Conservation (phyloP, 1,140 invertebrate genomes). For the Berghia stephanieae region DNA sequence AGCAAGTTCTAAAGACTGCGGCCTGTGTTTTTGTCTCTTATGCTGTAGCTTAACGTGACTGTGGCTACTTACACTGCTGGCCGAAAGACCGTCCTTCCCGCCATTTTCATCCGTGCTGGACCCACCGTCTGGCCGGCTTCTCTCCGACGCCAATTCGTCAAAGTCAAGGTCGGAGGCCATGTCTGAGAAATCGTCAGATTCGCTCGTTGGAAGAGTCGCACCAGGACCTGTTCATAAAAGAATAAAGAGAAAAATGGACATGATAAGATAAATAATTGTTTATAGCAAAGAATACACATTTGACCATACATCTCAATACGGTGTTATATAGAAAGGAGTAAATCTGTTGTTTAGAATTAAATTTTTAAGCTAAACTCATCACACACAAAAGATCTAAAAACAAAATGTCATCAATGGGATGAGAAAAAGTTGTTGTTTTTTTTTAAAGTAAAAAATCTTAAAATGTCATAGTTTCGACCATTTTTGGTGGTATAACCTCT, state of each 20-base stretch:
- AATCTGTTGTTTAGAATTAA: too few species aligned
- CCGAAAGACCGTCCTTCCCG: constrained; percentile 29
- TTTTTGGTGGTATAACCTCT: too few species aligned
- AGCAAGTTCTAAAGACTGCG: constrained; percentile 54
- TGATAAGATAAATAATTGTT: neutral
- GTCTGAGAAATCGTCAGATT: constrained; percentile 45
- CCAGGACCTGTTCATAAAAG: constrained; percentile 39
- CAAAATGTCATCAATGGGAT: too few species aligned
- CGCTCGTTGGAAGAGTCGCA: constrained; percentile 38
- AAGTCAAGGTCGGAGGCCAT: constrained; percentile 41
- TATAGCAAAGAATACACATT: neutral
- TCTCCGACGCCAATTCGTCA: constrained; percentile 55
- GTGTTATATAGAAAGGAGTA: neutral
- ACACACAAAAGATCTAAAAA: too few species aligned
- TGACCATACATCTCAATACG: neutral
- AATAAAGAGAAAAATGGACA: neutral
- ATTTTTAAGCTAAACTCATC: too few species aligned
- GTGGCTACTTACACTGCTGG: neutral
- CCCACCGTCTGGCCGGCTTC: constrained; percentile 59
- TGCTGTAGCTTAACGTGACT: constrained; percentile 39
- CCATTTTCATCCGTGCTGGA: constrained; percentile 44
- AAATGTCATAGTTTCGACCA: too few species aligned
- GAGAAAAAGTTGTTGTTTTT: too few species aligned
- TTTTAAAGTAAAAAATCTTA: too few species aligned
- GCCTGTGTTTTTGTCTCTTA: constrained; percentile 52